Conservation (phyloP, 1,140 invertebrate species). For the Anoplophora glabripennis region DNA sequence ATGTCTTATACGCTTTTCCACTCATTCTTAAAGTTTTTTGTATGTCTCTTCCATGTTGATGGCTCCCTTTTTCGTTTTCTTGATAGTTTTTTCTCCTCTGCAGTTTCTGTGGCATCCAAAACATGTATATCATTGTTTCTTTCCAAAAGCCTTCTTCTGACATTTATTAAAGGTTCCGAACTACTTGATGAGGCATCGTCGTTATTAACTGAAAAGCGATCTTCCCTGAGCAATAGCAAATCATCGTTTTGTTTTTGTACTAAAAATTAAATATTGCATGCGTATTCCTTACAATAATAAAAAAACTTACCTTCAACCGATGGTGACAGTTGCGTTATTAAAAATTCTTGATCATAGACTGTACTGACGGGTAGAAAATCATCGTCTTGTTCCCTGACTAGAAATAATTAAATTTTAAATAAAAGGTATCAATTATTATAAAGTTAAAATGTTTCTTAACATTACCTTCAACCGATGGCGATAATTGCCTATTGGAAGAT, state of each 20-base stretch:
- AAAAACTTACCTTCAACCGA: constrained; percentile 13
- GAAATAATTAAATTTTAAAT: too few species aligned
- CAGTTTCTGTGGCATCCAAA: constrained; percentile 9
- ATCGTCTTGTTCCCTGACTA: too few species aligned
- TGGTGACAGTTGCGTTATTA: too few species aligned
- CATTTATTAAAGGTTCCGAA: constrained; percentile 1
- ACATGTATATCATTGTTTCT: constrained; percentile 2
- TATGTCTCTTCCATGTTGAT: constrained; percentile 5
- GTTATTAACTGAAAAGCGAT: too few species aligned
- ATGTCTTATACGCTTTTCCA: neutral
- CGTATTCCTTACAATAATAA: neutral
- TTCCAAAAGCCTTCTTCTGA: constrained; percentile 7
- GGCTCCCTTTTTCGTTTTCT: constrained; percentile 11
- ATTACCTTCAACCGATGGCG: neutral
- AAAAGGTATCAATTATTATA: too few species aligned
- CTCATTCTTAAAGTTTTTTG: too few species aligned
- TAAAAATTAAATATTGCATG: constrained; percentile 10
- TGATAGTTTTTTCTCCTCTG: constrained; percentile 12
- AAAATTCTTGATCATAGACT: too few species aligned
- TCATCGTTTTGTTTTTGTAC: neutral
- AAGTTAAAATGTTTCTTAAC: too few species aligned
- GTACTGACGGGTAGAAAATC: too few species aligned
- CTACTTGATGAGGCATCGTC: too few species aligned
- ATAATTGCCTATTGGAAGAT: too few species aligned
- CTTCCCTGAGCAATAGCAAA: too few species aligned